These are phyloP conservation scores for Pecten maximus DNA, from an alignment of 2,888 invertebrate species.

Conservation along the genomic window DNA sequence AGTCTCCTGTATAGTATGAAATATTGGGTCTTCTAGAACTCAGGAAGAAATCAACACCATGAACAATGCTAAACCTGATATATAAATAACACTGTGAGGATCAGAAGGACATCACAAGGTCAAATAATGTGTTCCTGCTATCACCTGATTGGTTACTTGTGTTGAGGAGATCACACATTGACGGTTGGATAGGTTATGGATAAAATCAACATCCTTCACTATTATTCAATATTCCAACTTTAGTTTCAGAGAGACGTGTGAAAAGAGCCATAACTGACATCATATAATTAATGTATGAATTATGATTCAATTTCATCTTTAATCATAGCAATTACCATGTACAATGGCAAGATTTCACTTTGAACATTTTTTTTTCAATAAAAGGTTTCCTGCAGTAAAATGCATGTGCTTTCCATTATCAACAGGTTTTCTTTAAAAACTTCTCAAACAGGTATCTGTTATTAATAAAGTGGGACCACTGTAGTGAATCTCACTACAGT, in stretches of 20 bases:
- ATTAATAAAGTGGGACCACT: not conserved
- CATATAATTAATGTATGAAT: not conserved
- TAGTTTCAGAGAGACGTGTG: not conserved
- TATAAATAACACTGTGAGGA: too few species aligned
- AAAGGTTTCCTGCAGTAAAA: not conserved
- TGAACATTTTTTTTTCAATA: not conserved
- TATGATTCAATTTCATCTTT: not conserved
- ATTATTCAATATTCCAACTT: not conserved
- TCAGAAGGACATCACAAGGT: too few species aligned
- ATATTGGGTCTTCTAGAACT: too few species aligned
- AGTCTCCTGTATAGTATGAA: too few species aligned
- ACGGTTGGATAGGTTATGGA: not conserved
- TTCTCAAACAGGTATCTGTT: not conserved
- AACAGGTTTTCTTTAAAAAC: not conserved
- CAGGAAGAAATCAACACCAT: too few species aligned
- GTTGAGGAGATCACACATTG: not conserved
- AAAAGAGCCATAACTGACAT: not conserved
- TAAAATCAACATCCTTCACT: not conserved
- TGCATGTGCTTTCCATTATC: not conserved
- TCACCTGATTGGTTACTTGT: too few species aligned
- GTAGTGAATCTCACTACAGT: not conserved
- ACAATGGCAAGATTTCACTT: not conserved
- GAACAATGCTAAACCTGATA: too few species aligned
- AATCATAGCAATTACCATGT: not conserved
- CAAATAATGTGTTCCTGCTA: too few species aligned